Conservation (phyloP, 2,888 invertebrate species). For the Zaprionus obscuricornis region DNA sequence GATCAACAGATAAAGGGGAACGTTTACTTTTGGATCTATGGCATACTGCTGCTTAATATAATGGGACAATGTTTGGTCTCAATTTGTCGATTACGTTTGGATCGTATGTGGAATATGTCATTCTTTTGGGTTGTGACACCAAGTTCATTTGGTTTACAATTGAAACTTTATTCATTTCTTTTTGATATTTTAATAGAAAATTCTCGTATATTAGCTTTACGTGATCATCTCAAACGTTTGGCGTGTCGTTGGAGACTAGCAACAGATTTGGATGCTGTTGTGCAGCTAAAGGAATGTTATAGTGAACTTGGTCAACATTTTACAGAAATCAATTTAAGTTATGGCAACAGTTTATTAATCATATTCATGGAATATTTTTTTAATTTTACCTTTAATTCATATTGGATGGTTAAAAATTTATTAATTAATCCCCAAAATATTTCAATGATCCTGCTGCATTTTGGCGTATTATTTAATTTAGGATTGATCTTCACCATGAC, state of each 20-base stretch:
- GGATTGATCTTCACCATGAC: slow-evolving; percentile 50
- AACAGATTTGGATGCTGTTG: slow-evolving; percentile 30
- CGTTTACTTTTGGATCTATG: not conserved
- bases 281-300: slow-evolving; percentile 67
- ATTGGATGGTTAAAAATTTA: slow-evolving; percentile 64
- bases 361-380: slow-evolving; percentile 75
- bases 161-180: slow-evolving; percentile 49
- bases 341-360: slow-evolving; percentile 77
- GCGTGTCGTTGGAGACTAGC: slow-evolving; percentile 8
- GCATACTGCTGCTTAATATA: slow-evolving; percentile 10
- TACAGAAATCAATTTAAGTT: slow-evolving; percentile 61
- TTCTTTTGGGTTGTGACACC: slow-evolving; percentile 21
- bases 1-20: too few species aligned
- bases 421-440: slow-evolving; percentile 3
- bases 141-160: slow-evolving; percentile 42
- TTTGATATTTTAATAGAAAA: slow-evolving; percentile 49
- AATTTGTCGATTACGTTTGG: not conserved
- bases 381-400: slow-evolving; percentile 75
- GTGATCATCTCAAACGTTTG: slow-evolving; percentile 21
- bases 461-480: slow-evolving; percentile 49
- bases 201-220: slow-evolving; percentile 4
- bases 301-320: slow-evolving; percentile 63
- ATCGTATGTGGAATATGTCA: not conserved
- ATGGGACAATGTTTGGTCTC: not conserved
- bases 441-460: slow-evolving; percentile 30